Conservation (phyloP, 2,888 invertebrate species). For the Drosophila prostipennis region DNA sequence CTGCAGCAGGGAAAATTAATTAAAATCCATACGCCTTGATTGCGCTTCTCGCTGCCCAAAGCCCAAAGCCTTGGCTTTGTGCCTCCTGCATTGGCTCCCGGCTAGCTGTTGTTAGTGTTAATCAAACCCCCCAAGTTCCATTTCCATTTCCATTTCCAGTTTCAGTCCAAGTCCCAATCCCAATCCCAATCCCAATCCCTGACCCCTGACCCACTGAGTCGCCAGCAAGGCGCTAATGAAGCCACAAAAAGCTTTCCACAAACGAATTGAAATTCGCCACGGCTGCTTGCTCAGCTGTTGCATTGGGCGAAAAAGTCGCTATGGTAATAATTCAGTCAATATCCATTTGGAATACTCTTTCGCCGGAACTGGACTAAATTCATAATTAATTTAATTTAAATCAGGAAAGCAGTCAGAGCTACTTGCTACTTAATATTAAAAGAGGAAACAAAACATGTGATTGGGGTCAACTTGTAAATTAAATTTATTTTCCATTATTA, state of each 20-base stretch:
- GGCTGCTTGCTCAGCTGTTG: conserved; percentile 15
- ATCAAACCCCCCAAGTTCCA: conserved; percentile 45
- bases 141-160: background rate
- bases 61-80: conserved; percentile 25
- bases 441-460: no score
- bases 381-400: background rate
- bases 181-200: background rate
- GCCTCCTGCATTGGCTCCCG: conserved; percentile 9
- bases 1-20: conserved; percentile 70
- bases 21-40: conserved; percentile 76
- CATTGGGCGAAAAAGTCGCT: conserved; percentile 4
- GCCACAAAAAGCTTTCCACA: conserved; percentile 61
- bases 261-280: conserved; percentile 50
- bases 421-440: no score
- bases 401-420: no score
- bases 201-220: conserved; percentile 1
- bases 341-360: background rate
- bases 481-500: no score
- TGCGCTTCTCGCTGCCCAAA: conserved; percentile 40
- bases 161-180: background rate
- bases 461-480: no score
- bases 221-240: conserved; percentile 63
- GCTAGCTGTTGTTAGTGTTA: conserved; percentile 44
- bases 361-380: no score
- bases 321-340: background rate